Percentiles rank a stretch among this genome's conserved stretches.
Conservation (phyloP, 2,888 invertebrate species). For the Uloborus plumipes region DNA sequence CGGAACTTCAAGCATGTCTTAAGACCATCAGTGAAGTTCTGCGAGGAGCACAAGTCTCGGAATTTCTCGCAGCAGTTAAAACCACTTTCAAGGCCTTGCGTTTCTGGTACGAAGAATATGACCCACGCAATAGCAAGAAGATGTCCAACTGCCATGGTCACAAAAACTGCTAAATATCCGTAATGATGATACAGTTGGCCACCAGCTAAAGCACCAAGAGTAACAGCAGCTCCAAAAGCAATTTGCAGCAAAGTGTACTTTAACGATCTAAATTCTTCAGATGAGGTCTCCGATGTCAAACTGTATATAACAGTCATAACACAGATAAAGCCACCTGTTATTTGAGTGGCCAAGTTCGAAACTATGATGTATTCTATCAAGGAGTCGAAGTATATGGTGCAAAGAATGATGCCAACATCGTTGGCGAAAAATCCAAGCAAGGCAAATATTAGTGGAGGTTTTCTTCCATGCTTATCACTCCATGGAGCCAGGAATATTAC, state of each 20-base stretch:
- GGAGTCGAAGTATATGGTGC: conserved; percentile 38
- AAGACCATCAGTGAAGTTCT: conserved; percentile 46
- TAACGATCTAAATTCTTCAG: conserved; percentile 35
- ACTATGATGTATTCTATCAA: conserved; percentile 41
- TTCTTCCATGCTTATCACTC: conserved; percentile 65
- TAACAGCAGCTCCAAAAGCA: conserved; percentile 80
- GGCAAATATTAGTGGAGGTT: conserved; percentile 47
- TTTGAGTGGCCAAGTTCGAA: conserved; percentile 24
- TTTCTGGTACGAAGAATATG: conserved; percentile 35
- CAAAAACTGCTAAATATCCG: conserved; percentile 28
- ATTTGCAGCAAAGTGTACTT: conserved; percentile 49
- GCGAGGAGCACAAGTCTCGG: conserved; percentile 24
- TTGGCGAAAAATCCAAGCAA: conserved; percentile 41
- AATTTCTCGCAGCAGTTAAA: conserved; percentile 30
- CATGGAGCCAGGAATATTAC: conserved; percentile 57
- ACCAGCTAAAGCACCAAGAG: conserved; percentile 67
- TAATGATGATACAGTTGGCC: conserved; percentile 39
- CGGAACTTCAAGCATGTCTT: conserved; percentile 36
- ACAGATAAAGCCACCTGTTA: conserved; percentile 48
- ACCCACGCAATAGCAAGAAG: conserved; percentile 39
- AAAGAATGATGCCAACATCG: conserved; percentile 45
- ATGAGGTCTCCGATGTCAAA: conserved; percentile 48
- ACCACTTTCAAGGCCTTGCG: conserved; percentile 22
- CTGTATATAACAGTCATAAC: conserved; percentile 52
- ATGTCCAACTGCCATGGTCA: conserved; percentile 24